Conservation (phyloP, 1,140 invertebrate species). For the Drosophila burlai region DNA sequence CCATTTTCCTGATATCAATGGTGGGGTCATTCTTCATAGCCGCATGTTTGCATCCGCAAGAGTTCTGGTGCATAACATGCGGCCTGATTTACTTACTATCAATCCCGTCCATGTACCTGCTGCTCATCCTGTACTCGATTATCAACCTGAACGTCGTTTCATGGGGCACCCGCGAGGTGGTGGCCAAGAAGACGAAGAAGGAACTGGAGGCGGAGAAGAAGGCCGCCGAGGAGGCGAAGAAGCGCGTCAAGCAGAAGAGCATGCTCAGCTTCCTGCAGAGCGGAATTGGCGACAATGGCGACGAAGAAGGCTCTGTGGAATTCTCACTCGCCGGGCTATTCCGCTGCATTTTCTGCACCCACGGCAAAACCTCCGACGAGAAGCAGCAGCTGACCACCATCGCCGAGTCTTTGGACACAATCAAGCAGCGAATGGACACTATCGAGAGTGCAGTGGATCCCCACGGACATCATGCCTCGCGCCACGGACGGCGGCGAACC, state of each 20-base stretch:
- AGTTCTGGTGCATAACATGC: slow-evolving; percentile 98
- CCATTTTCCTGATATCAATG: slow-evolving; percentile 98
- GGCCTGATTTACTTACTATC: slow-evolving; percentile 97
- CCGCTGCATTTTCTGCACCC: slow-evolving; percentile 95
- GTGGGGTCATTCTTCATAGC: slow-evolving; percentile 98
- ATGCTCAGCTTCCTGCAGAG: slow-evolving; percentile 92
- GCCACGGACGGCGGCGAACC: slow-evolving; percentile 74
- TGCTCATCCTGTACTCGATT: slow-evolving; percentile 98
- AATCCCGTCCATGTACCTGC: slow-evolving; percentile 99
- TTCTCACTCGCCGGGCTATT: slow-evolving; percentile 95
- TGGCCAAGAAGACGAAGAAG: slow-evolving; percentile 98
- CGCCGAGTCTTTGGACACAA: slow-evolving; percentile 92
- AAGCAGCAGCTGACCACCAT: slow-evolving; percentile 94
- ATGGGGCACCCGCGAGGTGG: slow-evolving; percentile 99
- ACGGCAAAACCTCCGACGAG: slow-evolving; percentile 94
- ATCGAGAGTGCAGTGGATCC: slow-evolving; percentile 90
- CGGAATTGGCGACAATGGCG: slow-evolving; percentile 89
- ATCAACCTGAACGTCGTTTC: slow-evolving; percentile 99
- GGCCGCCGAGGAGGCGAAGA: slow-evolving; percentile 93
- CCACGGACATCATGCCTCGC: slow-evolving; percentile 70
- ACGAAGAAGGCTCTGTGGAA: slow-evolving; percentile 96
- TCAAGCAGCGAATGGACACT: slow-evolving; percentile 92
- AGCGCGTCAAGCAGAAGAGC: slow-evolving; percentile 93
- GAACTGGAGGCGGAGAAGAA: slow-evolving; percentile 96
- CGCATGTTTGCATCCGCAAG: slow-evolving; percentile 98